Evolutionary conservation across 2,888 invertebrate species (phyloP), one percentile per base, ranked within the genome.

Genomic region (Pachliopta kotzebuea): DNA sequence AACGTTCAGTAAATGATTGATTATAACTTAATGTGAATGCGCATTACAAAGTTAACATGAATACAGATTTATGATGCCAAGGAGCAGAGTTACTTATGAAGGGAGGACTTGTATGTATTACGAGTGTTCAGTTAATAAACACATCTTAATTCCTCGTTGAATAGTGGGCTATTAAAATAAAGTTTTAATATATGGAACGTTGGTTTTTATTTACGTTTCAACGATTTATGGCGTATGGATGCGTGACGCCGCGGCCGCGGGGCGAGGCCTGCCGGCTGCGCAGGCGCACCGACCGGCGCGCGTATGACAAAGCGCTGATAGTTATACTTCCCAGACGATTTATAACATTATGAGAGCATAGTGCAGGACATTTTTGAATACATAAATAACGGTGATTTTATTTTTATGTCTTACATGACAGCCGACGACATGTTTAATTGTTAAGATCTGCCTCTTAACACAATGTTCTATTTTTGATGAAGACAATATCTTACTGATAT

Each of bases 251-350:
- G 73, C 68, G 65, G 73, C 73, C 63, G 72, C 67, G 71, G 72
- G 71, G 67, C 68, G 71, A 68, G 70, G 63, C 62, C 70, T 61
- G 64, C 67, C 65, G 68, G 63, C 45, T 45, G 45, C 45, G 71
- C 71, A 73, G 70, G 70, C 74, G 71, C 73, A 69, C 56, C 70
- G 67, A 31, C 61, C 78, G 80, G 81, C 82, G 78, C 74, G 81
- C 80, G 79, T 89, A 91, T 91, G 91, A 91, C 90, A 86, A 77
- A 80, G 83, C 79, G 90, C 75, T 88, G 90, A 91, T 80, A 76
- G 88, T 88, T 91, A 91, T 91, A 91, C 90, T 88, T 89, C 88
- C 88, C 87, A 90, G 86, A 89, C 91, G 86, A 91, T 91, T 91
- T 91, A 91, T 90, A 85, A 80, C 86, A 84, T 86, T 89, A 90